A percentile compares a stretch with the other conserved stretches of the same genome.
These are phyloP conservation scores for Sphenopsis melanotis DNA, from an alignment of 2,797 vertebrate species.

Conservation along the genomic window DNA sequence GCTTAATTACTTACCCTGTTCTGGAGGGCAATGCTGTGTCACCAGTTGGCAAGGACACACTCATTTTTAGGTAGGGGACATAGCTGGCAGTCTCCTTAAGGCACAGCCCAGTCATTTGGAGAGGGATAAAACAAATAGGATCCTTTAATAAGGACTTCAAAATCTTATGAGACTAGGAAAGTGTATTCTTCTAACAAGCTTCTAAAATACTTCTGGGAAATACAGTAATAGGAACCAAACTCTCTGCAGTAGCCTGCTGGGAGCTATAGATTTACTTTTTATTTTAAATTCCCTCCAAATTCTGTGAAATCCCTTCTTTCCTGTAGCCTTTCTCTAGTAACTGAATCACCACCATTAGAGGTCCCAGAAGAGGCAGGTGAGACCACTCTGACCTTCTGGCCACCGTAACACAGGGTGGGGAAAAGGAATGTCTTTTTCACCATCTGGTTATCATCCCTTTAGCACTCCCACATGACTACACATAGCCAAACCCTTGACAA, in stretches of 20 bases:
- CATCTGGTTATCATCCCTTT: neutral
- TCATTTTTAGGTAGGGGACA: neutral
- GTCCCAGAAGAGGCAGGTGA: neutral
- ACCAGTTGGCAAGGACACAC: neutral
- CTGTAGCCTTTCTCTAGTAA: neutral
- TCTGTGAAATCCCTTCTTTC: neutral
- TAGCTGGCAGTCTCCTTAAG: neutral
- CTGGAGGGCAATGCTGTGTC: neutral
- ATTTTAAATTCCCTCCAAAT: neutral
- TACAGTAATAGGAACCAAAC: neutral
- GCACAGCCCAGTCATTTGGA: neutral
- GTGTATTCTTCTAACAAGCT: neutral
- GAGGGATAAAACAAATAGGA: neutral
- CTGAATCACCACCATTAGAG: neutral
- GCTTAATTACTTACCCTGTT: neutral
- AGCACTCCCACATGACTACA: neutral
- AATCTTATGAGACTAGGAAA: neutral
- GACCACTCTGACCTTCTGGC: neutral
- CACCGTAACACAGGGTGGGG: neutral
- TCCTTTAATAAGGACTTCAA: slow-evolving; percentile 2
- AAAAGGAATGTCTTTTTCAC: neutral
- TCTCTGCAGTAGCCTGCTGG: neutral
- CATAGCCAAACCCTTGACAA: neutral
- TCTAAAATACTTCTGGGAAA: neutral
- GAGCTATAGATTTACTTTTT: neutral